Evolutionary conservation across 2,113 vertebrate genomes (phyloP).

Genomic region (Pagrus major): DNA sequence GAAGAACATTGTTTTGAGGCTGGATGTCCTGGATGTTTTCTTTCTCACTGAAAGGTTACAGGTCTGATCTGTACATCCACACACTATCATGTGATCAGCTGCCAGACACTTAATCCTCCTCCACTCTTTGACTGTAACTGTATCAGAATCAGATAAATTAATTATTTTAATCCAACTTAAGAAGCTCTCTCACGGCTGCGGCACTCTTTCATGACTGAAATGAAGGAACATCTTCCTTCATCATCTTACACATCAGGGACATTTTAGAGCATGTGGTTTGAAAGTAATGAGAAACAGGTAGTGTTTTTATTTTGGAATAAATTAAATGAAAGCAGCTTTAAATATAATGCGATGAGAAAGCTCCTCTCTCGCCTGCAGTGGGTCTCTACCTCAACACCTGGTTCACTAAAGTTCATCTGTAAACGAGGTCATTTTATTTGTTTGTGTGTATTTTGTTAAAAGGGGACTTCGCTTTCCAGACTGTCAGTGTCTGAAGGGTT

Average conservation of each 20-base stretch:
- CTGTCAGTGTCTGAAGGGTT: neutral
- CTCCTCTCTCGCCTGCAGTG: slow-evolving; percentile 3
- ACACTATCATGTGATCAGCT: neutral
- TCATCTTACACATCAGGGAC: neutral
- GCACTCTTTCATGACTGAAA: neutral
- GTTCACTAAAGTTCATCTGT: too few relatives aligned
- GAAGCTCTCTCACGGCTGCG: too few relatives aligned
- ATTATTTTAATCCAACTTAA: neutral
- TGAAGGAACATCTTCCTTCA: too few relatives aligned
- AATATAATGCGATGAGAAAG: neutral
- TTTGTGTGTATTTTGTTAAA: neutral
- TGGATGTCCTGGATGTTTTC: neutral
- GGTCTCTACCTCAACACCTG: slow-evolving; percentile 5
- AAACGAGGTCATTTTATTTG: neutral
- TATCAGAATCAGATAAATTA: neutral
- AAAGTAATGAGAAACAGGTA: neutral
- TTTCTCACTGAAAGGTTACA: slow-evolving; percentile 17
- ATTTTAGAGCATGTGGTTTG: neutral
- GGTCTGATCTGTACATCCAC: neutral
- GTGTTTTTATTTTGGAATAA: neutral
- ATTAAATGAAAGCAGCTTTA: neutral
- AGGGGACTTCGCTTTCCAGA: neutral
- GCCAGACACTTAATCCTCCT: neutral
- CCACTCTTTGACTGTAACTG: neutral
- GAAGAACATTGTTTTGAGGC: slow-evolving; percentile 20